Evolutionary conservation across 2,888 invertebrate genomes (phyloP), one percentile per base, ranked within the genome.

Genomic region (Mythimna impura): DNA sequence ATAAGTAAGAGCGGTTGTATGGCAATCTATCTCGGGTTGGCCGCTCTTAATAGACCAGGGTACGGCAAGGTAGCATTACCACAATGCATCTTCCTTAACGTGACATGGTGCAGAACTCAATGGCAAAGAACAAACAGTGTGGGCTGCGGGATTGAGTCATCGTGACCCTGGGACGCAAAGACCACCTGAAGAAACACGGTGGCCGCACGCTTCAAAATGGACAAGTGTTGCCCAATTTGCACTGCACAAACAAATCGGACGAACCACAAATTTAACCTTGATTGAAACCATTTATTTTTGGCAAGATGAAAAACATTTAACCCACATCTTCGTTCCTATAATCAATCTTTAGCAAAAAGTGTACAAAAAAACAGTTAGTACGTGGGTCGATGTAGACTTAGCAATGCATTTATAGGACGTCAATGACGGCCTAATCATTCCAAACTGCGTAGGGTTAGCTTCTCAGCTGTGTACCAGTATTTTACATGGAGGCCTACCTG

Each of bases 251-350:
- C 34, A 71, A 20, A 61, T 60, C 43, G 1, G n/a, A 43, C 5
- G 34, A 34, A 12, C 5, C 12, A 67, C 67, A n/a, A 43, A 40
- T 72, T 58, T 2, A 12, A 30, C 10, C 10, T 50, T 50, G 22
- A 52, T 52, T 5, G 12, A 17, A 43, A 60, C 17, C 2, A 34
- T 34, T 60, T 66, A 25, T 52, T 73, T 73, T 52, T 73, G 66
- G 73, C 36, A 58, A 22, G 3, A n/a, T 6, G 14, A n/a, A 52
- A 0, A 43, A 58, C 34, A 6, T 34, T 58, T 22, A 58, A 60
- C 66, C 43, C 52, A 66, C 60, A 36, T 52, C 9, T 66, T 67
- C 10, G 52, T 25, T 52, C 9, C 17, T 20, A 57, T 6, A 58
- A 40, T 72, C 2, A 43, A 67, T 34, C 12, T 30, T 9, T 43